Conservation (phyloP, 2,888 invertebrate species). For the Sinelater perroti region DNA sequence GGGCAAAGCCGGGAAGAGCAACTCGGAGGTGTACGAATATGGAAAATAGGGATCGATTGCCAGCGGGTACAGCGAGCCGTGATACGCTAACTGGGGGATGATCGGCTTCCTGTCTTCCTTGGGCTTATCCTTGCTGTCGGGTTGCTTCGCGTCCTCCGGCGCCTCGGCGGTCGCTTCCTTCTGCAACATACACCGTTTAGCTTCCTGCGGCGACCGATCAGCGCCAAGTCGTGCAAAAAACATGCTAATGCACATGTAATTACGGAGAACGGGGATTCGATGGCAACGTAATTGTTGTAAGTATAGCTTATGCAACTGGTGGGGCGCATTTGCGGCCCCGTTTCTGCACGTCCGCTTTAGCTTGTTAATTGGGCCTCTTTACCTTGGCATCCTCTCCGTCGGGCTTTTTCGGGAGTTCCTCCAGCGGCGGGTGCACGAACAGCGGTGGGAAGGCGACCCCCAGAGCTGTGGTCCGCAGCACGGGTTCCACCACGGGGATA, state of each 20-base stretch:
- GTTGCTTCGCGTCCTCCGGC: slow-evolving; percentile 16
- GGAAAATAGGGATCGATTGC: slow-evolving; percentile 47
- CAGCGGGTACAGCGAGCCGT: slow-evolving; percentile 46
- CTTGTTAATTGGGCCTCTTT: slow-evolving; percentile 10
- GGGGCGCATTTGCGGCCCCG: slow-evolving; percentile 13
- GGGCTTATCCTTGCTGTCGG: background rate
- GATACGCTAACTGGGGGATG: slow-evolving; percentile 41
- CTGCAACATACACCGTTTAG: slow-evolving; percentile 29
- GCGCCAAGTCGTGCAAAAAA: too few relatives aligned
- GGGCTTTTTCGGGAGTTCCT: slow-evolving; percentile 16
- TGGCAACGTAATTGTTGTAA: slow-evolving; percentile 3
- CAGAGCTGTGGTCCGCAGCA: slow-evolving; percentile 71
- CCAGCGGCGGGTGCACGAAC: slow-evolving; percentile 37
- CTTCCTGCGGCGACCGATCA: background rate
- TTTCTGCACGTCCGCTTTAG: slow-evolving; percentile 7
- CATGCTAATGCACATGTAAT: slow-evolving; percentile 9
- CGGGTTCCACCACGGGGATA: slow-evolving; percentile 77
- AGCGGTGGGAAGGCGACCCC: slow-evolving; percentile 56
- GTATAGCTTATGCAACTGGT: slow-evolving; percentile 9
- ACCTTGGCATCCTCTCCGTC: slow-evolving; percentile 23
- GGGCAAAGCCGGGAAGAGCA: slow-evolving; percentile 45
- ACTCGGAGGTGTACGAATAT: slow-evolving; percentile 45
- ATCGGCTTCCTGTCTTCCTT: slow-evolving; percentile 28
- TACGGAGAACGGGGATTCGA: slow-evolving; percentile 5
- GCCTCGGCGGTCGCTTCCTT: slow-evolving; percentile 23